Evolutionary conservation across 2,888 invertebrate genomes (phyloP).

Genomic region (Perizoma affinitatum): DNA sequence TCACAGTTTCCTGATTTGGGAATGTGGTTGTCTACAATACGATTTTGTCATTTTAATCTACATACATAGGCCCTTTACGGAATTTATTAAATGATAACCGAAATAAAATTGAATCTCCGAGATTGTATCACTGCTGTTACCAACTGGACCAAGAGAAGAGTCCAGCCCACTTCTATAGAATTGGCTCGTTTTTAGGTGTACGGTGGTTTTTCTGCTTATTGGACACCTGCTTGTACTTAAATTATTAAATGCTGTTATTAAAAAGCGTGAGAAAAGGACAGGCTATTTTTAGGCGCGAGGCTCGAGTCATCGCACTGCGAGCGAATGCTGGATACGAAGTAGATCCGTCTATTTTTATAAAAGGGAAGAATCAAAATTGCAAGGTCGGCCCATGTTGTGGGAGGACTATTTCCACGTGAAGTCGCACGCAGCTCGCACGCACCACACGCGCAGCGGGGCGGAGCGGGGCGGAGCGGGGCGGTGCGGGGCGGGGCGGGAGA

Average conservation of each 20-base stretch:
- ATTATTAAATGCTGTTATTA: neutral
- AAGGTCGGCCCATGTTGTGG: slow-evolving; percentile 4
- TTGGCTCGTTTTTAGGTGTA: too few species aligned
- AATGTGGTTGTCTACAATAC: too few species aligned
- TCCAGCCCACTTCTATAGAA: too few species aligned
- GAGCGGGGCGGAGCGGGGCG: neutral
- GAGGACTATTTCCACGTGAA: neutral
- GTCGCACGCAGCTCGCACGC: neutral
- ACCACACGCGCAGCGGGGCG: slow-evolving; percentile 1
- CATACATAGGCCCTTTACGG: too few species aligned
- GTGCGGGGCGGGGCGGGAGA: slow-evolving; percentile 7
- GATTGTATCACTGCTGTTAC: too few species aligned
- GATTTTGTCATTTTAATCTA: too few species aligned
- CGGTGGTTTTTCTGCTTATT: neutral
- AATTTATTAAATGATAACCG: too few species aligned
- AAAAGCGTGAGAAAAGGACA: slow-evolving; percentile 7
- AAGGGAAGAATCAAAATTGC: slow-evolving; percentile 2
- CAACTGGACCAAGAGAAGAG: too few species aligned
- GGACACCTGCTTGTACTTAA: neutral
- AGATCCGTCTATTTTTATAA: slow-evolving; percentile 7
- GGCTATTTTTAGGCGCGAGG: slow-evolving; percentile 5
- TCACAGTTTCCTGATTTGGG: too few species aligned
- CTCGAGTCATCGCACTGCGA: neutral
- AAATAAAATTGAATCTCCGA: too few species aligned
- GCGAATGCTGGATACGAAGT: neutral